Conservation (phyloP, 2,797 vertebrate genomes). For the Falco naumanni region DNA sequence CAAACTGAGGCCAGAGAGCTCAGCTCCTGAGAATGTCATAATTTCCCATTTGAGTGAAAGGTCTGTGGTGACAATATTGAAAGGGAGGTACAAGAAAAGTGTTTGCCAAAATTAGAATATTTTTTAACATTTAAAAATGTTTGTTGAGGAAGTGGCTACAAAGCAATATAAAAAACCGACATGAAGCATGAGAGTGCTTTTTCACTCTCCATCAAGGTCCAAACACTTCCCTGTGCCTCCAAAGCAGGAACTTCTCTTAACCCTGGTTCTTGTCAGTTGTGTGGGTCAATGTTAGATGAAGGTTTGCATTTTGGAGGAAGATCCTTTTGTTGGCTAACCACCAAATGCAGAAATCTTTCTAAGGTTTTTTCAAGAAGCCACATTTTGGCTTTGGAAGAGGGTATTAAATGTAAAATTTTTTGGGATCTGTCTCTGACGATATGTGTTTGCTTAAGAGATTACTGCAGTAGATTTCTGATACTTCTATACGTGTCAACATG, state of each 20-base stretch:
- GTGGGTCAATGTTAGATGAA: neutral
- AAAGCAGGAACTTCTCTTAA: neutral
- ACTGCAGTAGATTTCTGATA: neutral
- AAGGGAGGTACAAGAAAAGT: neutral
- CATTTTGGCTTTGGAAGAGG: neutral
- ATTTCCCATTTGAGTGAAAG: neutral
- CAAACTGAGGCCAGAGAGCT: neutral
- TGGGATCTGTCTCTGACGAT: neutral
- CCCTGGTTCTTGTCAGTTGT: neutral
- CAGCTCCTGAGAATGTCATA: neutral
- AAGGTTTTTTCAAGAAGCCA: neutral
- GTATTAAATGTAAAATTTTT: neutral
- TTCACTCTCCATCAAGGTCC: neutral
- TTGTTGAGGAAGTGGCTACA: neutral
- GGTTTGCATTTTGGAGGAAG: neutral
- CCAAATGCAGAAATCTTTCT: neutral
- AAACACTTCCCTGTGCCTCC: neutral
- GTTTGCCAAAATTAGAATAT: neutral
- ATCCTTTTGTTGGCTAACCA: neutral
- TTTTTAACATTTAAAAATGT: neutral
- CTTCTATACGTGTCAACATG: neutral
- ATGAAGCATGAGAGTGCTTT: neutral
- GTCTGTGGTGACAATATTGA: neutral
- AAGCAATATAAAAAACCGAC: neutral
- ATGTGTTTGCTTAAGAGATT: neutral